Evolutionary conservation across 2,113 vertebrate genomes (phyloP), one percentile per base, ranked within the genome.

Genomic region (Alligator sinensis): DNA sequence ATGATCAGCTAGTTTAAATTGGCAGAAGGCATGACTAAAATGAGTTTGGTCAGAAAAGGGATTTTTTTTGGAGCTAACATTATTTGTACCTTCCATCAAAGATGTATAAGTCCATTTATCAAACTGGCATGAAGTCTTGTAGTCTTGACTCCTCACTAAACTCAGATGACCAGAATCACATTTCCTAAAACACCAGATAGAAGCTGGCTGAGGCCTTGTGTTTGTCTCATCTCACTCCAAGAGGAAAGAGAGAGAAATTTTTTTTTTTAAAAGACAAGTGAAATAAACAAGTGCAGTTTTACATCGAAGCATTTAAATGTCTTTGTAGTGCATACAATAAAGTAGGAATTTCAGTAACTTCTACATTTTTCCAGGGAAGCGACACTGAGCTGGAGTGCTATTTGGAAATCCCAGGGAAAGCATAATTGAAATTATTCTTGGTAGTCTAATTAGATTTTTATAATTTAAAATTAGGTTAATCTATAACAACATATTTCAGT

Each of bases 351-450:
- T 16, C 22, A 68, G 9, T 59, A 28, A 54, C 9, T 22, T 5
- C 4, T 25, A 0, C 28, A 4, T 18, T 68, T 82, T 89, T n/a
- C 72, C 81, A 55, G 12, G 5, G 84, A 19, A 0, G 5, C 7
- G 4, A 22, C 11, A 28, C 10, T 2, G 22, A 66, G 5, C 9
- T 30, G 76, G 22, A 27, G 57, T 14, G 11, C 8, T 62, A 17
- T 82, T 66, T 17, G 14, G 14, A 34, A 1, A 77, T 17, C 3
- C 4, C 28, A 74, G 5, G 58, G 12, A 4, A 30, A 68, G 60
- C 14, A 66, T 11, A 77, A 80, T 87, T 79, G 1, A 62, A 90
- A 68, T 34, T 27, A 24, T 9, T 0, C 62, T 80, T 87, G 1
- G 34, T 63, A 60, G 1, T 58, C 2, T 17, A 79, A 77, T 88